phyloP scores from a whole-genome alignment of 2,113 vertebrate genomes.

The Girardinichthys multiradiatus region DNA sequence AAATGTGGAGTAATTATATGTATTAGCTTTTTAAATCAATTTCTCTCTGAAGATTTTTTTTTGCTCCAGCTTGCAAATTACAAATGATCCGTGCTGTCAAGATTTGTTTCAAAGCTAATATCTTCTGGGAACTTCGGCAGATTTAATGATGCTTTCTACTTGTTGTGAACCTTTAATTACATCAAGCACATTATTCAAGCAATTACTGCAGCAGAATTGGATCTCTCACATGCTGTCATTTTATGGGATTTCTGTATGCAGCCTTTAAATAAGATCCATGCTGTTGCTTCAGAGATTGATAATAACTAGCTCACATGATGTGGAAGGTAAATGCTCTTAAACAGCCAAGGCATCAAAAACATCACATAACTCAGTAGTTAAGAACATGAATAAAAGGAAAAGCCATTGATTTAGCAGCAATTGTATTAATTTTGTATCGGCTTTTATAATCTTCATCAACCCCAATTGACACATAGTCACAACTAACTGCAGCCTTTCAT shows the following conservation, averaged over 20 bases:
- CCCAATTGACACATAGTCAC: no score
- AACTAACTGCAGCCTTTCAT: no score
- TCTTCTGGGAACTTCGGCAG: background rate
- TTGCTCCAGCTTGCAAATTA: background rate
- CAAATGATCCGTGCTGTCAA: background rate
- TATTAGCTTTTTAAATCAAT: background rate
- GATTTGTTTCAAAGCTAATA: background rate
- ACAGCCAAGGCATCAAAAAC: background rate
- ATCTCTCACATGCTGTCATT: background rate
- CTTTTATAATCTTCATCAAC: no score
- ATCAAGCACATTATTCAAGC: constrained; percentile 5
- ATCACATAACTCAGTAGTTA: background rate
- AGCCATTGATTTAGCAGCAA: no score
- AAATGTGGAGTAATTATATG: background rate
- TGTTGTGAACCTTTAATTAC: constrained; percentile 4
- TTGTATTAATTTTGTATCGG: no score
- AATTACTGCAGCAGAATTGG: constrained; percentile 9
- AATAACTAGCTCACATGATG: no score
- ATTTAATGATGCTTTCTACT: background rate
- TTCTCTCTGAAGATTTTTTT: background rate
- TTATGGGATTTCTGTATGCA: background rate
- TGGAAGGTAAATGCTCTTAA: background rate
- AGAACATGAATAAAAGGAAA: background rate
- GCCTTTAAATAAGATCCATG: background rate
- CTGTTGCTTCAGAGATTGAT: background rate